phyloP scores from a whole-genome alignment of 64 coral and sea anemone genomes.

The Stichodactyla mertensii region DNA sequence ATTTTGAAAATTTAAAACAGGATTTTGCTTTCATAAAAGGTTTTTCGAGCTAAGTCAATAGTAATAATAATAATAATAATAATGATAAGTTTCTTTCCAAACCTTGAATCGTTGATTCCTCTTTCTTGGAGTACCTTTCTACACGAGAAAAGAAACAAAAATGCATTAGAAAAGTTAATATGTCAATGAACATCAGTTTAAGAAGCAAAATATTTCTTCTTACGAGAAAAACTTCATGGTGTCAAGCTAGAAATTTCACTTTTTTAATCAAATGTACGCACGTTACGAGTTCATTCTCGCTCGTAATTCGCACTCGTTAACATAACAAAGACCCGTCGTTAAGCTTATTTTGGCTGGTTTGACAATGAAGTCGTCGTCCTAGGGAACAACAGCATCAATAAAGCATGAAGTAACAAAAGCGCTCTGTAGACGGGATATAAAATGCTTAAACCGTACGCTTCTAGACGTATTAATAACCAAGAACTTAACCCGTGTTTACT shows the following conservation, averaged over 20 bases:
- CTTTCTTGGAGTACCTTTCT: slow-evolving; percentile 71
- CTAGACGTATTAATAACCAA: not conserved
- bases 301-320: not conserved
- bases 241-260: not conserved
- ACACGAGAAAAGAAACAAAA: not conserved
- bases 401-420: not conserved
- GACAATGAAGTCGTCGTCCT: not conserved
- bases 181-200: not conserved
- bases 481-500: not conserved
- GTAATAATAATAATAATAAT: not conserved
- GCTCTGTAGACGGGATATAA: not conserved
- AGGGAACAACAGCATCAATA: not conserved
- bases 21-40: not conserved
- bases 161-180: not conserved
- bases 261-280: not conserved
- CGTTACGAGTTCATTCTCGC: not conserved
- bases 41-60: not conserved
- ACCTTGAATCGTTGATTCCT: slow-evolving; percentile 55
- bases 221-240: slow-evolving; percentile 30
- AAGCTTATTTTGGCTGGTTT: not conserved
- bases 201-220: not conserved
- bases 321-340: not conserved
- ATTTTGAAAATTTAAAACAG: not conserved
- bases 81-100: not conserved
- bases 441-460: not conserved